A percentile compares a stretch with the other conserved stretches of the same genome.
Conservation (phyloP, 2,113 vertebrate genomes). For the Todiramphus chloris region DNA sequence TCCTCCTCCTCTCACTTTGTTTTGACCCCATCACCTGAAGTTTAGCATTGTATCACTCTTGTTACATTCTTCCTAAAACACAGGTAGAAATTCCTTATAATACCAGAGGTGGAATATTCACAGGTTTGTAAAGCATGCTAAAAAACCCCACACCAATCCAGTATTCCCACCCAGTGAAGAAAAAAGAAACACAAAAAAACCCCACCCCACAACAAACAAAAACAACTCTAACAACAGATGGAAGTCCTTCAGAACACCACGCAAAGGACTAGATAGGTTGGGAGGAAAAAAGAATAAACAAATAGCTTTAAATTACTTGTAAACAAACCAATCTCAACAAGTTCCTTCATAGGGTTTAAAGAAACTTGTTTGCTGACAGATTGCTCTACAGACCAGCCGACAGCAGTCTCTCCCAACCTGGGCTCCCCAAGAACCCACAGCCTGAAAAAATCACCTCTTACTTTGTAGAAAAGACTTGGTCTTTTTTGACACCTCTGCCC, state of each 20-base stretch:
- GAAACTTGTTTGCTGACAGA: not conserved
- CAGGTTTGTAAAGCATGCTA: not conserved
- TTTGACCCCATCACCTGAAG: not conserved
- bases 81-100: not conserved
- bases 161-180: not conserved
- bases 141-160: not conserved
- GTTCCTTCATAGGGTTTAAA: not conserved
- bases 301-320: not conserved
- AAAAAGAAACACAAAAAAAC: not conserved
- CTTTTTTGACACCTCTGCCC: not conserved
- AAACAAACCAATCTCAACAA: not conserved
- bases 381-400: not conserved
- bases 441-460: not conserved
- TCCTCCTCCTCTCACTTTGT: not conserved
- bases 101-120: not conserved
- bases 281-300: not conserved
- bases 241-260: not conserved
- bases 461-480: not conserved
- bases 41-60: not conserved
- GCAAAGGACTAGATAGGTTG: not conserved
- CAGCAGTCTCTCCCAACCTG: not conserved
- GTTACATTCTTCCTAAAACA: not conserved
- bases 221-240: too few relatives aligned
- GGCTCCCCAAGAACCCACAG: not conserved
- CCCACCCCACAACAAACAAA: not conserved